Evolutionary conservation across 2,113 vertebrate genomes (phyloP), one percentile per base, ranked within the genome.

Genomic region (Eonycteris spelaea): DNA sequence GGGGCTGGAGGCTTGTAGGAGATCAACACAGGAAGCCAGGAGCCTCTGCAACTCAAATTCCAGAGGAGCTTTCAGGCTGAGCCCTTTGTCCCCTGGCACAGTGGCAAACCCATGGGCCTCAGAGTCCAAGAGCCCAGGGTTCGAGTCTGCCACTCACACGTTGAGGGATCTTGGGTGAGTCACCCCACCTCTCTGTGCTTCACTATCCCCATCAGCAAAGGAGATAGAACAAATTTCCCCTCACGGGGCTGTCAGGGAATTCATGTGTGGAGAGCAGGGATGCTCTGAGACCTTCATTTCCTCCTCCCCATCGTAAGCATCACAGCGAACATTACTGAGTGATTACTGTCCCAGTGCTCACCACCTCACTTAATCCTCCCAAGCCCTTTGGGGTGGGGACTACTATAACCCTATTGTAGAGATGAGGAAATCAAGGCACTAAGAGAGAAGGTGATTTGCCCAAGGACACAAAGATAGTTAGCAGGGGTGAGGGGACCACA

Each of bases 11-110:
- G 43, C 22, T 15, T 40, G 38, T 3, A 43, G 59, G 40, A 59
- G 88, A 70, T 85, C 53, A 78, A 90, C 63, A 61, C 9, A 15
- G 51, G 74, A 55, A 83, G 43, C 73, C 83, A 33, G 70, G 26
- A 40, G 71, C 48, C 67, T 90, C 80, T 77, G 45, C 38, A 35
- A 33, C 67, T 48, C 38, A 83, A 51, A 4, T 75, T 92, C 40
- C 59, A 75, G 89, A 57, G 67, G 33, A 3, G 40, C 38, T 68
- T 48, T 48, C 59, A 48, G 78, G 35, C 10, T 83, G 51, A 92
- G 73, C 51, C 70, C 71, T 68, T 45, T 1, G 2, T 33, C 30
- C n/a, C 38, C 22, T 33, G 55, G 77, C 3, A 0, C 40, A 14
- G 40, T n/a, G 71, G 24, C 71, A 90, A 48, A 90, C 8, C 7